These are phyloP conservation scores for Iguana delicatissima DNA, from an alignment of 2,797 vertebrate genomes.

Conservation along the genomic window DNA sequence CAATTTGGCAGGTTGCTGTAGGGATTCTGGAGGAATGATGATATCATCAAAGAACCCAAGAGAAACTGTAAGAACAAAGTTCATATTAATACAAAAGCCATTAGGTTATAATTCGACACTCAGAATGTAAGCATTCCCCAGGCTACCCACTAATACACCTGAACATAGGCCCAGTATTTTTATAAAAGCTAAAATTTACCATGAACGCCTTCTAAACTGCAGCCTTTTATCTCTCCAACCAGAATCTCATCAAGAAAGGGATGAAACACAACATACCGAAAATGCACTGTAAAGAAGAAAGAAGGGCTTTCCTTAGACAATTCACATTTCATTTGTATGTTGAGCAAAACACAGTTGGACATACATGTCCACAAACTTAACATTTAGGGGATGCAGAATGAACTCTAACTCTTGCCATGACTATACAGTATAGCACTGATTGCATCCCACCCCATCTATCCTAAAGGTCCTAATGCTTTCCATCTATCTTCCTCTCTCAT, in stretches of 20 bases:
- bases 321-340: background rate
- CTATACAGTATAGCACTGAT: background rate
- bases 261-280: slow-evolving; percentile 96
- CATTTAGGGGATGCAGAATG: background rate
- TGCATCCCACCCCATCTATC: background rate
- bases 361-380: background rate
- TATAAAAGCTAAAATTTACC: slow-evolving; percentile 79
- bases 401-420: too few species aligned
- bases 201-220: slow-evolving; percentile 95
- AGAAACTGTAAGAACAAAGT: slow-evolving; percentile 84
- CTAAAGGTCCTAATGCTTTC: background rate
- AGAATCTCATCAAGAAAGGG: slow-evolving; percentile 97
- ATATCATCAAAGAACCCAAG: slow-evolving; percentile 85
- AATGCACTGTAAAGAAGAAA: slow-evolving; percentile 86
- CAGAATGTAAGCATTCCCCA: background rate
- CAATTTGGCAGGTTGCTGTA: slow-evolving; percentile 96
- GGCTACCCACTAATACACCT: background rate
- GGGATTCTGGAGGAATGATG: slow-evolving; percentile 83
- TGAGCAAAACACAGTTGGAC: background rate
- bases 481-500: background rate
- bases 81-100: background rate
- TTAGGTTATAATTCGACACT: background rate
- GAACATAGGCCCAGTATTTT: rapidly evolving
- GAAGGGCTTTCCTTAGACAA: background rate
- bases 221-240: slow-evolving; percentile 96